Conservation (phyloP, 1,140 invertebrate species). For the Reticulitermes speratus region DNA sequence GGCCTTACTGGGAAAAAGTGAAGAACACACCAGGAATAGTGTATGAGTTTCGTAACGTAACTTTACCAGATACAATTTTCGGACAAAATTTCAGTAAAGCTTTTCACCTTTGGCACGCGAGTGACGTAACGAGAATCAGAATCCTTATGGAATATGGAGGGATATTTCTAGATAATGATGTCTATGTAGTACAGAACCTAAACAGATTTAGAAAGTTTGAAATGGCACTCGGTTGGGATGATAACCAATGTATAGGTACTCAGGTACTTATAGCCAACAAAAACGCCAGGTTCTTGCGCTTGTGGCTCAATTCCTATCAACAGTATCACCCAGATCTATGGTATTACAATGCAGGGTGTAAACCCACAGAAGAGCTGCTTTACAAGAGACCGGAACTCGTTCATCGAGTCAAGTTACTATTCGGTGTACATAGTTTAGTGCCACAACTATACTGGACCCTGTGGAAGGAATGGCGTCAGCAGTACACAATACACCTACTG, state of each 20-base stretch:
- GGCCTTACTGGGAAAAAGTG: neutral
- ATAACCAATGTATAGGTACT: conserved; percentile 31
- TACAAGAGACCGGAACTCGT: conserved; percentile 32
- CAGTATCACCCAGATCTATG: conserved; percentile 23
- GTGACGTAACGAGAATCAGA: conserved; percentile 41
- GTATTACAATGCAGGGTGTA: conserved; percentile 34
- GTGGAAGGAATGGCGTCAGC: conserved; percentile 28
- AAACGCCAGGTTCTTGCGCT: conserved; percentile 32
- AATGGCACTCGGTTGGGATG: conserved; percentile 43
- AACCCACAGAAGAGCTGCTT: conserved; percentile 29
- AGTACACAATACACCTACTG: conserved; percentile 33
- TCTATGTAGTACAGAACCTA: conserved; percentile 43
- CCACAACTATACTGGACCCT: neutral
- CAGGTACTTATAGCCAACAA: conserved; percentile 35
- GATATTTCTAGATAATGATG: conserved; percentile 45
- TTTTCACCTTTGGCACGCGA: conserved; percentile 40
- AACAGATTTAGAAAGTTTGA: conserved; percentile 41
- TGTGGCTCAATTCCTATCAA: conserved; percentile 30
- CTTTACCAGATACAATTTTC: neutral
- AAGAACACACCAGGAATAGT: neutral
- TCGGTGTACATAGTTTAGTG: conserved; percentile 3
- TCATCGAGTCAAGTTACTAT: conserved; percentile 13
- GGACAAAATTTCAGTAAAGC: conserved; percentile 22
- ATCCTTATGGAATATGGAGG: conserved; percentile 43
- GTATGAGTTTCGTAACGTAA: neutral